A percentile compares a stretch with the other conserved stretches of the same genome.
Evolutionary conservation across 2,797 vertebrate genomes (phyloP).

Genomic region (Tiaroga cobitis): DNA sequence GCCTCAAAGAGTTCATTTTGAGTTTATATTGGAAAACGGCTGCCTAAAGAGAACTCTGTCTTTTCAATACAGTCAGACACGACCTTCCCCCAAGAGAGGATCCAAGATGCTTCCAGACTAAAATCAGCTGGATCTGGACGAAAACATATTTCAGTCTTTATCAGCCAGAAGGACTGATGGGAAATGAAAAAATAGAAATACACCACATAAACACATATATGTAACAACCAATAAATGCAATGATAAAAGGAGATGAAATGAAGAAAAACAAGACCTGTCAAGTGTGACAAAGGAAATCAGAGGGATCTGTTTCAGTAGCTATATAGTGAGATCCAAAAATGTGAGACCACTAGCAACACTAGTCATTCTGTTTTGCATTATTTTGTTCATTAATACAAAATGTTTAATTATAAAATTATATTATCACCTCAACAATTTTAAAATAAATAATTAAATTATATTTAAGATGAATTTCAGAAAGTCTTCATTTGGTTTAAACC

Average conservation of each 20-base stretch:
- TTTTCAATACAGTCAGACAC: constrained; percentile 21
- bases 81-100: constrained; percentile 40
- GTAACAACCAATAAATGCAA: not conserved
- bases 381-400: not conserved
- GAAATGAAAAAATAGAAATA: constrained; percentile 28
- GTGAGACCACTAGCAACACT: not conserved
- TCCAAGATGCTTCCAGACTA: constrained; percentile 9
- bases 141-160: constrained; percentile 53
- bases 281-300: not conserved
- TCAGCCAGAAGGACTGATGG: constrained; percentile 27
- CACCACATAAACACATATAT: not conserved
- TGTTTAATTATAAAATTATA: no score
- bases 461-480: not conserved
- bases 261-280: not conserved
- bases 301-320: not conserved
- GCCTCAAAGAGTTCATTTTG: not conserved
- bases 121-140: constrained; percentile 44
- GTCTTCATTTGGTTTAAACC: not conserved
- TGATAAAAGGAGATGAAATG: constrained; percentile 9
- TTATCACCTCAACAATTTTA: not conserved
- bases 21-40: not conserved
- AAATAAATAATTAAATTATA: not conserved
- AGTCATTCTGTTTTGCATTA: not conserved
- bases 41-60: constrained; percentile 25
- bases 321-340: not conserved